Base-by-base conservation (phyloP, 1,140 invertebrate genomes). In the Linepithema humile region DNA sequence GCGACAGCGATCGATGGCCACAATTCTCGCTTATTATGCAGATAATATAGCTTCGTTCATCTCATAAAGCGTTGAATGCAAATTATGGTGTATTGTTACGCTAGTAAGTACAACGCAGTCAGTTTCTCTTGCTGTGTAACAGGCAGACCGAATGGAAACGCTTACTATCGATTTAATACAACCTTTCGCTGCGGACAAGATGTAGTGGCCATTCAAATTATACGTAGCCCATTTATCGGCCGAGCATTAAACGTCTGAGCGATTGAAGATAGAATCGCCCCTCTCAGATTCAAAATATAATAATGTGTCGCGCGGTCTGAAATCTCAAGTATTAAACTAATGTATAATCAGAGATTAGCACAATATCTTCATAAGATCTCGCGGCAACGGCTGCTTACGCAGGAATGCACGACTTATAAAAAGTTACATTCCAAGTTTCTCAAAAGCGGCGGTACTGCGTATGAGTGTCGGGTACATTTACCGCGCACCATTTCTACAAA, bases 331-430 rank as follows among this genome's bases (percentile, higher is more conserved):
- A n/a, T n/a, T n/a, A n/a, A n/a, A n/a, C n/a, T n/a, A n/a, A n/a
- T n/a, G n/a, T n/a, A n/a, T n/a, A 9, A 75, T 75, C 38, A 75
- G 59, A 75, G 15, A 64, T 59, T n/a, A 23, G n/a, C 26, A 23
- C 10, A 1, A 60, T 59, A 60, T 3, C 6, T 32, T 62, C 35
- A 7, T 12, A 20, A 43, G 40, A 67, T 17, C 38, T 20, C 38
- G 23, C 38, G 29, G 6, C n/a, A 75, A 32, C 26, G 70, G 32
- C 15, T 60, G 12, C 55, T 26, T 75, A 64, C 50, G 32, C n/a
- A 64, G 40, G n/a, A 75, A 75, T 48, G 40, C 57, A 62, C 57
- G 40, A 48, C 40, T 29, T 64, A 75, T 75, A 75, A 75, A 75
- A 75, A 75, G 40, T 75, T 75, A 20, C 26, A 17, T 29, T 45